These are phyloP conservation scores for Homarus gammarus DNA, from an alignment of 2,888 invertebrate genomes.

Conservation along the genomic window DNA sequence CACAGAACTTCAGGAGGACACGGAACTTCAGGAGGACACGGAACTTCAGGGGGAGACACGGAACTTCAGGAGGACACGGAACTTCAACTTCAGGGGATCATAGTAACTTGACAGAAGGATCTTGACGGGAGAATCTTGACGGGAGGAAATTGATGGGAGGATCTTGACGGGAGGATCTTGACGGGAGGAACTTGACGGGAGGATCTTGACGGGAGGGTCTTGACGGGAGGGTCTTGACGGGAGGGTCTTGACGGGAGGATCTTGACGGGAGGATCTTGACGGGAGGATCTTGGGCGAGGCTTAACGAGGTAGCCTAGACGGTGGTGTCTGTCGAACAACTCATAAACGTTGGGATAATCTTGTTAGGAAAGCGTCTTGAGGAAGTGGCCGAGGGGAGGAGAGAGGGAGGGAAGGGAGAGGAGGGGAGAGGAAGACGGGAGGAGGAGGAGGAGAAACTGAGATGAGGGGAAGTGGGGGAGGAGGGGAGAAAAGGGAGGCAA, in stretches of 20 bases:
- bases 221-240: no score
- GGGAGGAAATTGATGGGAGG: no score
- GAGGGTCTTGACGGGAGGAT: no score
- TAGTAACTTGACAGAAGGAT: neutral
- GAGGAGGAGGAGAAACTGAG: neutral
- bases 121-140: no score
- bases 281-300: neutral
- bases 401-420: neutral
- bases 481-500: neutral
- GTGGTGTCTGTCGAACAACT: slow-evolving; percentile 29
- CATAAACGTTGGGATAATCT: slow-evolving; percentile 30
- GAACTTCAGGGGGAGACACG: neutral
- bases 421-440: neutral
- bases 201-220: no score
- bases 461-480: neutral
- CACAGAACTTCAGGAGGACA: no score
- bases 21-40: neutral
- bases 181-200: no score
- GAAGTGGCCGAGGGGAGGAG: neutral
- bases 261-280: neutral
- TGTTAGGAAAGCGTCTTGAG: slow-evolving; percentile 36
- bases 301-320: neutral
- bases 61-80: neutral
- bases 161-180: no score
- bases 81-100: neutral